Evolutionary conservation across 2,888 invertebrate genomes (phyloP).

Genomic region (Mythimna pallens): DNA sequence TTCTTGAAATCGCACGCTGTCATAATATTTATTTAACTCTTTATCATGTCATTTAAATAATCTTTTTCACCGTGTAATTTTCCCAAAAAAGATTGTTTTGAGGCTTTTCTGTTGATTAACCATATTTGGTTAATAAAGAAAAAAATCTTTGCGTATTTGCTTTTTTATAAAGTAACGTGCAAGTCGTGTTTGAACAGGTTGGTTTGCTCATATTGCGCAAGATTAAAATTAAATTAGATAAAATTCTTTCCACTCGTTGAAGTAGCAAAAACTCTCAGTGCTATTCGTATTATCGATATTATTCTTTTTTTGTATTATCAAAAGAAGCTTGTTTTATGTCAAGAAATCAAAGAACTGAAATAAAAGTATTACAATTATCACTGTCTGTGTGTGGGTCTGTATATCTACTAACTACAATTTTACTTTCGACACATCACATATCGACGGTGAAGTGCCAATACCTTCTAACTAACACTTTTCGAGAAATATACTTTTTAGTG

Average conservation of each 20-base stretch:
- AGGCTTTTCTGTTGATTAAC: slow-evolving; percentile 16
- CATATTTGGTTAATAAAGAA: slow-evolving; percentile 22
- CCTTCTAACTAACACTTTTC: too few species aligned
- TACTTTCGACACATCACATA: not conserved
- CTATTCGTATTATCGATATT: not conserved
- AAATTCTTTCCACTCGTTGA: slow-evolving; percentile 7
- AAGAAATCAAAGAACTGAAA: not conserved
- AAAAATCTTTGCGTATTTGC: slow-evolving; percentile 28
- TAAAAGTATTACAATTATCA: not conserved
- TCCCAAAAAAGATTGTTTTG: slow-evolving; percentile 20
- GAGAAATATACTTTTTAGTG: too few species aligned
- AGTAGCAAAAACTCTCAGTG: not conserved
- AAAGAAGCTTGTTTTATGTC: not conserved
- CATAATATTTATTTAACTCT: slow-evolving; percentile 57
- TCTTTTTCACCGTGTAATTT: slow-evolving; percentile 37
- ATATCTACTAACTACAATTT: not conserved
- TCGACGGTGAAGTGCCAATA: too few species aligned
- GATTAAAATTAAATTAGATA: slow-evolving; percentile 14
- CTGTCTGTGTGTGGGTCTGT: not conserved
- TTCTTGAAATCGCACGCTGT: slow-evolving; percentile 54
- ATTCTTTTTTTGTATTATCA: not conserved
- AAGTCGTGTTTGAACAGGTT: slow-evolving; percentile 39
- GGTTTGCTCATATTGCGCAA: slow-evolving; percentile 11
- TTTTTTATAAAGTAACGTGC: slow-evolving; percentile 17
- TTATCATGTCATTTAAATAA: slow-evolving; percentile 24